phyloP scores from a whole-genome alignment of 1,140 invertebrate species.

The Neotoxoptera formosana region DNA sequence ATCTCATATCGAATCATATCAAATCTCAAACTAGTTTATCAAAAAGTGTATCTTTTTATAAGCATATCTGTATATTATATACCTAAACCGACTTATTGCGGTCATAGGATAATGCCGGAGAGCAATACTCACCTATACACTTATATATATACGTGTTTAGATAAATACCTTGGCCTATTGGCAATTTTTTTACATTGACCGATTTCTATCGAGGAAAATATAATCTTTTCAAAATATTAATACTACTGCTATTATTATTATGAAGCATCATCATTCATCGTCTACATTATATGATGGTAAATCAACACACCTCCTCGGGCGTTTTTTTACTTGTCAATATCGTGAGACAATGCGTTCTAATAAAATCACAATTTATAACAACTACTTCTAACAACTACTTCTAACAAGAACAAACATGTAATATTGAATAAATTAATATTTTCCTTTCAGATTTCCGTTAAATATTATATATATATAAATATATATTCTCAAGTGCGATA shows the following conservation, averaged over 20 bases:
- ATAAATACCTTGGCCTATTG: neutral
- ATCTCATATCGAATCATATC: neutral
- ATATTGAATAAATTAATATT: neutral
- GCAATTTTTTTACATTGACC: neutral
- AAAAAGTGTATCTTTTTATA: constrained; percentile 2
- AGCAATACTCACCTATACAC: neutral
- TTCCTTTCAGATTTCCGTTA: neutral
- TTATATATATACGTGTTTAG: neutral
- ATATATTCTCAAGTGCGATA: neutral
- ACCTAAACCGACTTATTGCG: neutral
- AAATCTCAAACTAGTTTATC: constrained; percentile 5
- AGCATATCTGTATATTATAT: neutral
- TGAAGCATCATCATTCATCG: neutral
- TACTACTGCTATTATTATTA: neutral
- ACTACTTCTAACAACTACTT: neutral
- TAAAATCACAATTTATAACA: neutral
- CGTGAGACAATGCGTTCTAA: neutral
- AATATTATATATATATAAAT: neutral
- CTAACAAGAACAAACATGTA: neutral
- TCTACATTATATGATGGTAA: neutral
- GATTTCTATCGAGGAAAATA: constrained; percentile 9
- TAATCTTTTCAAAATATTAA: neutral
- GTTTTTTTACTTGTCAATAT: neutral
- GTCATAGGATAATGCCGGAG: neutral
- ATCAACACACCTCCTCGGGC: neutral